Conservation (phyloP, 2,888 invertebrate species). For the Merodon equestris region DNA sequence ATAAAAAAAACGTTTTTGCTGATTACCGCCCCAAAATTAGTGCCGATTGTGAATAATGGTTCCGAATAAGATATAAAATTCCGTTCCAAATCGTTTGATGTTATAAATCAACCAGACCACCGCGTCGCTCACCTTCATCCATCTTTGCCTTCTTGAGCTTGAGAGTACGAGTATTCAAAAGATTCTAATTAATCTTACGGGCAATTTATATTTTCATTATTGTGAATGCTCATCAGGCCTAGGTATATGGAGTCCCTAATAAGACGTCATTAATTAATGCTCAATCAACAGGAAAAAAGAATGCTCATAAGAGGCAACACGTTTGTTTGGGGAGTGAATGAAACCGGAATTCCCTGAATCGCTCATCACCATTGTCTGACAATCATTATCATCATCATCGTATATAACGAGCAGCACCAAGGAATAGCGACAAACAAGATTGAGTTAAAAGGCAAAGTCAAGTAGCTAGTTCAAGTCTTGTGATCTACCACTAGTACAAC, state of each 20-base stretch:
- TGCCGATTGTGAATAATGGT: conserved; percentile 5
- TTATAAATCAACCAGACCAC: conserved; percentile 53
- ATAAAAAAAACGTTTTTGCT: no score
- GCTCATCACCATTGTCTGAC: conserved; percentile 3
- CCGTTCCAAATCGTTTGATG: not conserved
- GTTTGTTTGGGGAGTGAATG: not conserved
- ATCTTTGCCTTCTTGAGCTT: not conserved
- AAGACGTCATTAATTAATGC: conserved; percentile 57
- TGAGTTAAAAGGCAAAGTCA: conserved; percentile 27
- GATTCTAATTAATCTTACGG: conserved; percentile 42
- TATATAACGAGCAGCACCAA: not conserved
- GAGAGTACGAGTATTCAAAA: not conserved
- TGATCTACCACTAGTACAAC: conserved; percentile 43
- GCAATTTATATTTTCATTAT: conserved; percentile 46
- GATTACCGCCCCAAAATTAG: not conserved
- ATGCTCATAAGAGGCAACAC: conserved; percentile 18
- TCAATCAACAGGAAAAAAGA: conserved; percentile 32
- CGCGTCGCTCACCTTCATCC: conserved; percentile 10
- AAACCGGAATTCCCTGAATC: conserved; percentile 47
- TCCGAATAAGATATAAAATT: not conserved
- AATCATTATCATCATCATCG: no score
- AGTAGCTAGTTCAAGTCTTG: conserved; percentile 55
- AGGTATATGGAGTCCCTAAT: conserved; percentile 41
- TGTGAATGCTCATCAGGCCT: conserved; percentile 36
- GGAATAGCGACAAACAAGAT: not conserved